Conservation (phyloP, 2,113 vertebrate species). For the Henicopernis longicauda region DNA sequence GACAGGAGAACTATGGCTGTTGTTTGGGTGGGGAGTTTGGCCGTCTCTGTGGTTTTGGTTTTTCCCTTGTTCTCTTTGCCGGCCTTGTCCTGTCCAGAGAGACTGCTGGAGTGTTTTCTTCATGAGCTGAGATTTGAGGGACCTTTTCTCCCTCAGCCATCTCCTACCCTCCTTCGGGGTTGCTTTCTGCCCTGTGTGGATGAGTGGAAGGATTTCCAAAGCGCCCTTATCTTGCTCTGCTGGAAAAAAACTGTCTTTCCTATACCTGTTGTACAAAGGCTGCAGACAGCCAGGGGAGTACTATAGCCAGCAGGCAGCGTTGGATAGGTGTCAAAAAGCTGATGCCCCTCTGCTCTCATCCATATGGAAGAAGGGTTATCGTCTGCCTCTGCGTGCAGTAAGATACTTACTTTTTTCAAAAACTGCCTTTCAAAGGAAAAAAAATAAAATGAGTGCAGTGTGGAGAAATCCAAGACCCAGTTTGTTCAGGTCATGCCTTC, state of each 20-base stretch:
- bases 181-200: background rate
- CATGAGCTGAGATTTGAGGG: background rate
- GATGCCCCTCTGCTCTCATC: slow-evolving; percentile 21
- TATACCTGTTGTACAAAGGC: background rate
- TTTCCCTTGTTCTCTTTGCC: background rate
- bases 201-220: slow-evolving; percentile 1
- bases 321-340: slow-evolving; percentile 39
- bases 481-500: background rate
- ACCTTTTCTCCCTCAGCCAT: background rate
- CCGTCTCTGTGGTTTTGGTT: background rate
- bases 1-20: background rate
- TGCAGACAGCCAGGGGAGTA: slow-evolving; percentile 5
- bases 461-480: background rate
- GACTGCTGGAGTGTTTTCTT: background rate
- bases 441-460: background rate
- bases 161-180: background rate
- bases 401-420: background rate
- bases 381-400: background rate
- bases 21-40: background rate
- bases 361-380: background rate
- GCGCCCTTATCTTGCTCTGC: background rate
- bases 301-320: background rate
- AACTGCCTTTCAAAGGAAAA: background rate
- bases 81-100: background rate
- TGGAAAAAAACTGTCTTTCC: slow-evolving; percentile 15